phyloP scores from a whole-genome alignment of 1,140 invertebrate genomes.

The Drosophila kikkawai region DNA sequence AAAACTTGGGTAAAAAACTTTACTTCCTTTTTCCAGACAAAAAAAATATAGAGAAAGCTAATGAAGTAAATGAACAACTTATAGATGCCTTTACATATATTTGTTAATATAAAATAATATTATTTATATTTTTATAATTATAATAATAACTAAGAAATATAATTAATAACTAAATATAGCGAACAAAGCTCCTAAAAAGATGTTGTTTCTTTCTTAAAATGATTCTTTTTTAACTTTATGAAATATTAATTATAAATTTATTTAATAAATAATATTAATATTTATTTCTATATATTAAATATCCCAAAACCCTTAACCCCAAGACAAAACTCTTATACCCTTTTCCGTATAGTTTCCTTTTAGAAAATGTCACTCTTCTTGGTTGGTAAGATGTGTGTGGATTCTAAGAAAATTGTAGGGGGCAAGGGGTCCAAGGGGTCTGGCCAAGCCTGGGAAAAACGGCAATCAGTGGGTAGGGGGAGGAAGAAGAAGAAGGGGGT shows the following conservation, averaged over 20 bases:
- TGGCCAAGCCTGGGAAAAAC: slow-evolving; percentile 33
- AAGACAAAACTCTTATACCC: slow-evolving; percentile 7
- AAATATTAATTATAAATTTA: background rate
- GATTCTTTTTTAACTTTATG: too few relatives aligned
- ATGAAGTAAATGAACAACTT: slow-evolving; percentile 9
- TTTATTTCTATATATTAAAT: background rate
- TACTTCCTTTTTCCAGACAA: background rate
- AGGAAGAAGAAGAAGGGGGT: background rate
- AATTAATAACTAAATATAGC: too few relatives aligned
- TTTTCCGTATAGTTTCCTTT: background rate
- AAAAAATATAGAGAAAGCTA: background rate
- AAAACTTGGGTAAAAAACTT: slow-evolving; percentile 79
- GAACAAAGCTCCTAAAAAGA: too few relatives aligned
- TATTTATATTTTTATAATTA: too few relatives aligned
- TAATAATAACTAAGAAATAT: too few relatives aligned
- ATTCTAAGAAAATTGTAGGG: background rate
- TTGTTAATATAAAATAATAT: too few relatives aligned
- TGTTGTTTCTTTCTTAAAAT: too few relatives aligned
- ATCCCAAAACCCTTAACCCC: too few relatives aligned
- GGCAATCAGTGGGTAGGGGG: slow-evolving; percentile 19
- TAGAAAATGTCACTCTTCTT: slow-evolving; percentile 27
- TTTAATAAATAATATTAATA: background rate
- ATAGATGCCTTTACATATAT: background rate
- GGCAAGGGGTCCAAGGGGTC: background rate
- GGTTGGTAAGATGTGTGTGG: slow-evolving; percentile 31